Evolutionary conservation across 1,140 invertebrate species (phyloP).

Genomic region (Zaprionus ornatus): DNA sequence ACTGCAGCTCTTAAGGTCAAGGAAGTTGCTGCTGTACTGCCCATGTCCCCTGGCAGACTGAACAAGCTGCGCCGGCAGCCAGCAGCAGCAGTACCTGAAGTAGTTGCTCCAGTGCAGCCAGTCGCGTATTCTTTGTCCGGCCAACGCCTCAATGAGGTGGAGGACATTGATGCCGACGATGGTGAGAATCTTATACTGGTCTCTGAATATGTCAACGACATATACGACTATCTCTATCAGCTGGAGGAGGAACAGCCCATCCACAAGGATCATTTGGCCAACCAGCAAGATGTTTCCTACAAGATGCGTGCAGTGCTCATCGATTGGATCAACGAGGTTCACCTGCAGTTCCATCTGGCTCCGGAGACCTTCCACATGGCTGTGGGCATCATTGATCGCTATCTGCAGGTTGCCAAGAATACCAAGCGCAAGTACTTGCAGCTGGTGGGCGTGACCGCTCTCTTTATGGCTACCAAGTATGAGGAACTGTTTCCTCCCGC

Average conservation of each 20-base stretch:
- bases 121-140: conserved; percentile 42
- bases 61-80: conserved; percentile 1
- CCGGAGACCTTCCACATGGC: conserved; percentile 96
- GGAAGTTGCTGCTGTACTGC: conserved; percentile 17
- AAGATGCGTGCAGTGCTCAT: conserved; percentile 95
- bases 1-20: conserved; percentile 2
- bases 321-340: conserved; percentile 98
- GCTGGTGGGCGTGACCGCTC: conserved; percentile 94
- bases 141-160: conserved; percentile 67
- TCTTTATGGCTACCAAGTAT: conserved; percentile 97
- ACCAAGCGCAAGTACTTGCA: conserved; percentile 89
- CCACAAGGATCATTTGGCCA: conserved; percentile 86
- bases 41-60: background rate
- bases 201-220: conserved; percentile 92
- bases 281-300: conserved; percentile 86
- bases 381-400: conserved; percentile 95
- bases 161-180: conserved; percentile 91
- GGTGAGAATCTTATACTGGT: conserved; percentile 90
- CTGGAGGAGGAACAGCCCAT: conserved; percentile 88
- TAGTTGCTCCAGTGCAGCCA: background rate
- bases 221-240: conserved; percentile 89
- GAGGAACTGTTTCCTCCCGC: conserved; percentile 97
- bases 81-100: background rate
- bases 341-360: conserved; percentile 93
- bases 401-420: conserved; percentile 90